phyloP scores from a whole-genome alignment of 2,113 vertebrate species.

The Rutilus rutilus region DNA sequence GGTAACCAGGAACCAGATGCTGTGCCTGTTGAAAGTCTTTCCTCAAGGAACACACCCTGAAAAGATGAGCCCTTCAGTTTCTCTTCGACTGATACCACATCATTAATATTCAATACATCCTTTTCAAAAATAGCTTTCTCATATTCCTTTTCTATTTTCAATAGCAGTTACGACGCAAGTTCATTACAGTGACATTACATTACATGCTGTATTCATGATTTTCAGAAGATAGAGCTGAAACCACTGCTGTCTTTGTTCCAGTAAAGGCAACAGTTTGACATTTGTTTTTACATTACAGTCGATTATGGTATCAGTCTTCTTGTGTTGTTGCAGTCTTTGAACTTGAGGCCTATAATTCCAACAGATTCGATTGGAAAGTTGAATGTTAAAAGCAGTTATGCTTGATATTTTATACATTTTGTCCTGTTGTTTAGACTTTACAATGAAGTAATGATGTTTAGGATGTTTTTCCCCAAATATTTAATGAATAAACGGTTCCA shows the following conservation, averaged over 20 bases:
- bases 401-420: no score
- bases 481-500: not conserved
- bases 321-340: not conserved
- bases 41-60: conserved; percentile 11
- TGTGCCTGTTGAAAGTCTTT: conserved; percentile 7
- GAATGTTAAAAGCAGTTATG: not conserved
- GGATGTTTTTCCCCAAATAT: not conserved
- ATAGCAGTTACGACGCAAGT: not conserved
- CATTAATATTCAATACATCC: not conserved
- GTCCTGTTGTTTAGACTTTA: not conserved
- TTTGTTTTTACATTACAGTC: not conserved
- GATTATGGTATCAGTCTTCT: not conserved
- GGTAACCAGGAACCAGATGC: not conserved
- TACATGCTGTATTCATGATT: not conserved
- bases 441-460: not conserved
- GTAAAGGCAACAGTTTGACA: not conserved
- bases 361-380: not conserved
- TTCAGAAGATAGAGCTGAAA: not conserved
- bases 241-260: not conserved
- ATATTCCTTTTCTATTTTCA: not conserved
- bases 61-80: not conserved
- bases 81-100: not conserved
- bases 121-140: not conserved
- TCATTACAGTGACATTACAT: not conserved
- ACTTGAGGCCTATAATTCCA: not conserved